Conservation (phyloP, 2,113 vertebrate genomes). For the Nothobranchius furzeri region DNA sequence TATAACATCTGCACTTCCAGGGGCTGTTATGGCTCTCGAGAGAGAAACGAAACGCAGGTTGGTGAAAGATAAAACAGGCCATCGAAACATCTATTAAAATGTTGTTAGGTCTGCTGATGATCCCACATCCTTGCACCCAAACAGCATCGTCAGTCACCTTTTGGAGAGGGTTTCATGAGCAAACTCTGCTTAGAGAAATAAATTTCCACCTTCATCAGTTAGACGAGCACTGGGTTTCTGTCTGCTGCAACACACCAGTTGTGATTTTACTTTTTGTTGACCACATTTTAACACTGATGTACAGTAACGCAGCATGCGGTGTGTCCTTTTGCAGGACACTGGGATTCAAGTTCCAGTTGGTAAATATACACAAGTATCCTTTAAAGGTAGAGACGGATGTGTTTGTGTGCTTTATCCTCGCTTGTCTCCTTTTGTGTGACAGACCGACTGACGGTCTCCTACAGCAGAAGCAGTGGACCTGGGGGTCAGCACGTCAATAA, state of each 20-base stretch:
- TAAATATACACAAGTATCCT: conserved; percentile 33
- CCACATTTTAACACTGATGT: neutral
- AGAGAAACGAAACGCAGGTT: conserved; percentile 45
- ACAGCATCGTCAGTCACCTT: too few species aligned
- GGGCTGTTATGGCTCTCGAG: conserved; percentile 16
- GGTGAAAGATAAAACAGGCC: conserved; percentile 4
- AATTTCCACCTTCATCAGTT: too few species aligned
- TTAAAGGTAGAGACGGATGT: neutral
- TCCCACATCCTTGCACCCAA: too few species aligned
- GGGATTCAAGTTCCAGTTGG: conserved; percentile 66
- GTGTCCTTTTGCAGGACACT: conserved; percentile 47
- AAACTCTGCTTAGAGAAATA: too few species aligned
- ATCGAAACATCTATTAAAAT: too few species aligned
- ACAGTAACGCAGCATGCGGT: neutral
- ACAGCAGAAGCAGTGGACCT: conserved; percentile 90
- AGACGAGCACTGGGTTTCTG: too few species aligned
- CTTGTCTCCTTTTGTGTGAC: conserved; percentile 1
- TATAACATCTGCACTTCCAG: neutral
- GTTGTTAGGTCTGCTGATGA: too few species aligned
- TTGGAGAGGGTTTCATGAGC: too few species aligned
- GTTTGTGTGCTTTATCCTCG: neutral
- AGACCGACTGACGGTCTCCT: conserved; percentile 88
- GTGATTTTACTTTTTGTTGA: neutral
- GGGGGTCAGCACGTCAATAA: conserved; percentile 96
- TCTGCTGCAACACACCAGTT: neutral